A percentile compares a stretch with the other conserved stretches of the same genome.
These are phyloP conservation scores for Zaprionus ghesquierei DNA, from an alignment of 1,140 invertebrate species.

Conservation along the genomic window DNA sequence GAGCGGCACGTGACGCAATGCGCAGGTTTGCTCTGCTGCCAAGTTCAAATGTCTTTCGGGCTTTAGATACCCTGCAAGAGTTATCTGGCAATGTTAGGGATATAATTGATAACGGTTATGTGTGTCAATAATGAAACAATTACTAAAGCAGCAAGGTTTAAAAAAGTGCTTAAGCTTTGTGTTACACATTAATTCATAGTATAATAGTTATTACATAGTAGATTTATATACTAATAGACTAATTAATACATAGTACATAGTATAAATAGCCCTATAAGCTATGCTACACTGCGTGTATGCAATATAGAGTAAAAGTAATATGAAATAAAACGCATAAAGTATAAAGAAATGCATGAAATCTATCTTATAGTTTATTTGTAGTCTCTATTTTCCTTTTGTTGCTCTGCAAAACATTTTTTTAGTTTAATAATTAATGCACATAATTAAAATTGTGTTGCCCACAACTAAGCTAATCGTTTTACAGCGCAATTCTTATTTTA, in stretches of 20 bases:
- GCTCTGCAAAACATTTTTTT: background rate
- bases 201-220: too few relatives aligned
- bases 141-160: too few relatives aligned
- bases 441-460: background rate
- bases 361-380: background rate
- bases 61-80: conserved; percentile 3
- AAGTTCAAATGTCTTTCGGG: background rate
- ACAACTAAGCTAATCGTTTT: background rate
- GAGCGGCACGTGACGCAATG: conserved; percentile 24
- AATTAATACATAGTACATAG: too few relatives aligned
- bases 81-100: background rate
- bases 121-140: too few relatives aligned
- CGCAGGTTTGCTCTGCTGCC: conserved; percentile 38
- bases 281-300: background rate
- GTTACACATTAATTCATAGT: too few relatives aligned
- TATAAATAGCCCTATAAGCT: background rate
- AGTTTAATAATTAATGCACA: background rate
- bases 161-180: too few relatives aligned
- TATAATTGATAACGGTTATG: background rate
- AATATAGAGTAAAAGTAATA: too few relatives aligned
- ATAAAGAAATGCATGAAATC: background rate
- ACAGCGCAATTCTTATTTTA: conserved; percentile 2
- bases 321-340: too few relatives aligned
- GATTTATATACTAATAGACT: too few relatives aligned
- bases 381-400: background rate